Evolutionary conservation across 2,797 vertebrate genomes (phyloP).

Genomic region (Miopithecus talapoin): DNA sequence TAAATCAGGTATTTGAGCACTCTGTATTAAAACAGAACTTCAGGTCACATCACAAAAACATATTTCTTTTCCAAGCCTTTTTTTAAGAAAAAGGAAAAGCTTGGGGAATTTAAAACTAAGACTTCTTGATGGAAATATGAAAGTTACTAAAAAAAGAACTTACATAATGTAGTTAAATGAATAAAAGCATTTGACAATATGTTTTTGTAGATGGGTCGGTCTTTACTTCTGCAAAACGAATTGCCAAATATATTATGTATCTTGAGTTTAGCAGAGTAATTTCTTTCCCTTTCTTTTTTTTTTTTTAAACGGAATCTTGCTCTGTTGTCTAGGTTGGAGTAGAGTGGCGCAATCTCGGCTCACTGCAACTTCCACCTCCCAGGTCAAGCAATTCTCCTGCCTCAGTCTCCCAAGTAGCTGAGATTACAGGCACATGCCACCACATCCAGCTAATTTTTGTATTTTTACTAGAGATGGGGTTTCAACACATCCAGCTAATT

Average conservation of each 20-base stretch:
- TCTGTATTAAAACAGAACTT: slow-evolving; percentile 18
- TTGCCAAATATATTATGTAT: slow-evolving; percentile 3
- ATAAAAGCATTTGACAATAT: neutral
- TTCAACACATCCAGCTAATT: too few relatives aligned
- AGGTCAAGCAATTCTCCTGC: neutral
- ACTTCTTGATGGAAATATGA: neutral
- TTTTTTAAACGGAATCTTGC: neutral
- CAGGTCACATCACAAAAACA: neutral
- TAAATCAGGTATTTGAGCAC: slow-evolving; percentile 22
- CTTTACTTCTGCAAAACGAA: neutral
- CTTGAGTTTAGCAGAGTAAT: neutral
- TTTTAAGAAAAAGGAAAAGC: slow-evolving; percentile 17
- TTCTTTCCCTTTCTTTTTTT: slow-evolving; percentile 27
- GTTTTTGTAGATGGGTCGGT: slow-evolving; percentile 19
- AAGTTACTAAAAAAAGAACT: slow-evolving; percentile 22
- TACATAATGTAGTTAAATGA: slow-evolving; percentile 20
- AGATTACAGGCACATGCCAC: neutral
- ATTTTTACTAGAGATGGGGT: too few relatives aligned
- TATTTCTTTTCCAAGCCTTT: slow-evolving; percentile 41
- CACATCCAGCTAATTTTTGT: neutral
- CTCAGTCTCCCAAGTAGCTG: neutral
- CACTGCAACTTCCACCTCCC: neutral
- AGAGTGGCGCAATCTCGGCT: neutral
- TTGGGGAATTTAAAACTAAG: slow-evolving; percentile 23
- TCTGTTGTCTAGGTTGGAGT: neutral